A percentile compares a stretch with the other conserved stretches of the same genome.
These are phyloP conservation scores for Thereuonema tuberculata DNA, from an alignment of 1,140 invertebrate species.

Conservation along the genomic window DNA sequence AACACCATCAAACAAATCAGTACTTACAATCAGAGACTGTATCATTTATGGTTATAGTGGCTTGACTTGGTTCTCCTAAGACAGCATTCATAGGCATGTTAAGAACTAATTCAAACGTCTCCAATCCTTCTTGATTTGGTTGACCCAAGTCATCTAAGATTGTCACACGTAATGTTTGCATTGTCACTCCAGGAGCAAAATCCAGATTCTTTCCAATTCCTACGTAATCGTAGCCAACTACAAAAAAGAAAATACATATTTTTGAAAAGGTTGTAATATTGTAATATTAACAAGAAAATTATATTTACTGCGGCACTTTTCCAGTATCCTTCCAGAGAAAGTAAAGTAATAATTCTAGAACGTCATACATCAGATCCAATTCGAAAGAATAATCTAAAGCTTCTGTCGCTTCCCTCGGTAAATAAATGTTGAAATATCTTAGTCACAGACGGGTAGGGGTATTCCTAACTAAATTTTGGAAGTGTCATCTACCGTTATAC, in stretches of 20 bases:
- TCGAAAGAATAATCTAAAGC: too few species aligned
- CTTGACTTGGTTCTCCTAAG: constrained; percentile 26
- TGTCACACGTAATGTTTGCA: constrained; percentile 24
- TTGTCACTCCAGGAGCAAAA: constrained; percentile 29
- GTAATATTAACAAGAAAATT: too few species aligned
- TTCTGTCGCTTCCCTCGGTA: too few species aligned
- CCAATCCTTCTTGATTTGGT: constrained; percentile 29
- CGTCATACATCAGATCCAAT: too few species aligned
- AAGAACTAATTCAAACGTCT: constrained; percentile 29
- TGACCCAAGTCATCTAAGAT: constrained; percentile 33
- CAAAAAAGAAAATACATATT: constrained; percentile 8
- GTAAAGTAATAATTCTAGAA: neutral
- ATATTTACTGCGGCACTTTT: too few species aligned
- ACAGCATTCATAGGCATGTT: constrained; percentile 27
- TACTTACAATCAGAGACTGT: constrained; percentile 31
- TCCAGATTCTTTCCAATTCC: constrained; percentile 29
- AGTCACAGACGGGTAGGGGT: too few species aligned
- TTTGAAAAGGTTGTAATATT: neutral
- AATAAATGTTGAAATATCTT: too few species aligned
- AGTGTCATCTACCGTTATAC: too few species aligned
- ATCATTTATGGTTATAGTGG: constrained; percentile 31
- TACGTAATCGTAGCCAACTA: constrained; percentile 33
- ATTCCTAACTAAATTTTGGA: too few species aligned
- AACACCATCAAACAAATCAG: neutral
- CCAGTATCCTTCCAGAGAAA: neutral